Evolutionary conservation across 2,113 vertebrate genomes (phyloP), one percentile per base, ranked within the genome.

Genomic region (Hippocampus comes): DNA sequence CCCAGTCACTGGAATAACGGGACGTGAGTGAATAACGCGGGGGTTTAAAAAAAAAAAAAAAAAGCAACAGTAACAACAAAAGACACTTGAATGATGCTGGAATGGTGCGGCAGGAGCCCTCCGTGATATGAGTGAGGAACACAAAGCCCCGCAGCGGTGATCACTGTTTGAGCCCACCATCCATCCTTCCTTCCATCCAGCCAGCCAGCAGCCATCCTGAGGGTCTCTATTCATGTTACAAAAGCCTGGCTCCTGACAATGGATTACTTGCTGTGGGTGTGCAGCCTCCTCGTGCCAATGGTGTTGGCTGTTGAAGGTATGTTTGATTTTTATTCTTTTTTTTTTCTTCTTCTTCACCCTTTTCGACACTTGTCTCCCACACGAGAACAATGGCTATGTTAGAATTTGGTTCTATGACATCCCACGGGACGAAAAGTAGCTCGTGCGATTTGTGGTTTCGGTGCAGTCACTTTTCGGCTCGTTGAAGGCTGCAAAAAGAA

Each of bases 231-330:
- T 91, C 91, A 93, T 94, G 92, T 90, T 84, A 90, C 87, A 91
- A 75, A 73, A 70, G 76, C 89, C 83, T 79, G 91, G 60, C 90
- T 91, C 85, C 87, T 93, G 91, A 93, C 91, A 86, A 94, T 94
- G 93, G 93, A 93, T 91, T 92, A 91, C 88, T 83, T 91, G 91
- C 90, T 93, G 88, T 91, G 92, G 87, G 56, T 91, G 87, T 94
- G 89, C 92, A 92, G 91, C 91, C 76, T 93, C 76, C 20, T 92
- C 67, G 86, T 94, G 55, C 90, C 92, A 42, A 84, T 68, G 85
- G 91, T 92, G 68, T 83, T 92, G 81, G 91, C 91, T 68, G 92
- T 94, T 5, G 93, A 94, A 91, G 93, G 93, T 93, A 88, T 14
- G 86, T 74, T 42, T 0, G 30, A 43, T 78, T 20, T 38, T 61